A percentile compares a stretch with the other conserved stretches of the same genome.
Conservation (phyloP, 2,888 invertebrate species). For the Sarcophaga caerulescens region DNA sequence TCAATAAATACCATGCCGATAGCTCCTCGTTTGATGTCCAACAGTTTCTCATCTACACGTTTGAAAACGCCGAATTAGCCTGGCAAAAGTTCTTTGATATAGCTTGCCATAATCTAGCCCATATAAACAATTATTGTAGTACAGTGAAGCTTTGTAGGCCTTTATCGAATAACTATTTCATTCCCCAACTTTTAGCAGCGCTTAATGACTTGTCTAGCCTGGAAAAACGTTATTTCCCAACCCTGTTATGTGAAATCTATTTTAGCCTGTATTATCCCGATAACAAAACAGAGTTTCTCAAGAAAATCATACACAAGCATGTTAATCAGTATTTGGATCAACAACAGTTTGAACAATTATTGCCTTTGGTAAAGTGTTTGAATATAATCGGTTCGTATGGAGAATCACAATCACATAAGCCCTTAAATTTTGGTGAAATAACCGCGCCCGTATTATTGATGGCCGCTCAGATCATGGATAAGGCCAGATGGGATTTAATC, state of each 20-base stretch:
- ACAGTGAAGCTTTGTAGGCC: constrained; percentile 70
- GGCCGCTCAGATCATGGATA: constrained; percentile 76
- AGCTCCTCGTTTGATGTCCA: constrained; percentile 70
- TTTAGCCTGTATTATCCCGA: constrained; percentile 71
- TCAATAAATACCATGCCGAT: constrained; percentile 72
- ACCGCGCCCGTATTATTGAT: constrained; percentile 75
- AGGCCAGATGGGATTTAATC: constrained; percentile 76
- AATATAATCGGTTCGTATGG: constrained; percentile 71
- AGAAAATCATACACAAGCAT: constrained; percentile 73
- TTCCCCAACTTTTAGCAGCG: constrained; percentile 68
- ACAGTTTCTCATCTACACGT: constrained; percentile 72
- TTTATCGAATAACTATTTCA: constrained; percentile 71
- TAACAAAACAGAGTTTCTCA: constrained; percentile 73
- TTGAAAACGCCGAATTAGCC: constrained; percentile 73
- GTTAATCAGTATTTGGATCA: constrained; percentile 72
- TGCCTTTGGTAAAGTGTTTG: constrained; percentile 73
- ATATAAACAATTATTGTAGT: constrained; percentile 70
- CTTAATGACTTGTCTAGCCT: constrained; percentile 66
- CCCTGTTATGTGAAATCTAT: constrained; percentile 72
- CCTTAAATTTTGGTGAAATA: constrained; percentile 72
- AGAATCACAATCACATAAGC: constrained; percentile 67
- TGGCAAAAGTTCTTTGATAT: constrained; percentile 73
- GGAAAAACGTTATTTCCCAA: constrained; percentile 71
- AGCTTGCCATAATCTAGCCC: constrained; percentile 72
- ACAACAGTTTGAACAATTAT: constrained; percentile 67